Percentiles rank a stretch among this genome's conserved stretches.
Conservation (phyloP, 2,888 invertebrate genomes). For the Zootermopsis nevadensis region DNA sequence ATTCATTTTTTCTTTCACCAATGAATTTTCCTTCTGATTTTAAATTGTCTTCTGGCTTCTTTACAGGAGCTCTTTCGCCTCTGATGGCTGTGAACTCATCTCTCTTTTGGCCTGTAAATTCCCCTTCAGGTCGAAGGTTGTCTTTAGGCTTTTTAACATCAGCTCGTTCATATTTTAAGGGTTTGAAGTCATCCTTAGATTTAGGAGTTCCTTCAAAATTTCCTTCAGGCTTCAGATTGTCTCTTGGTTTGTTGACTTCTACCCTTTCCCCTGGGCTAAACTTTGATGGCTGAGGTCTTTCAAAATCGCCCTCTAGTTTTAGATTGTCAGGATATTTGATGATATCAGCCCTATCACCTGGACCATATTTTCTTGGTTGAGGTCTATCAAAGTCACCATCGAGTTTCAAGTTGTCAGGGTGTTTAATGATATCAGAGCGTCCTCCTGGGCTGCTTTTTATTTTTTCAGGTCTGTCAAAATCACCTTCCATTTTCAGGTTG, state of each 20-base stretch:
- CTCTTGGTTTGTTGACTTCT: slow-evolving; percentile 58
- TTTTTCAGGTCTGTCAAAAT: slow-evolving; percentile 63
- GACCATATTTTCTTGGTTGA: slow-evolving; percentile 61
- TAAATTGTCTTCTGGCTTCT: slow-evolving; percentile 63
- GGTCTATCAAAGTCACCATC: slow-evolving; percentile 61
- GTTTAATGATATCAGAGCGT: slow-evolving; percentile 59
- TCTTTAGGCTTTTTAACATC: slow-evolving; percentile 55
- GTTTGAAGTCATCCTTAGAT: slow-evolving; percentile 71
- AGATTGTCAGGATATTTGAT: slow-evolving; percentile 73
- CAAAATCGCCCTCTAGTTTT: slow-evolving; percentile 59
- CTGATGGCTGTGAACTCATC: slow-evolving; percentile 57
- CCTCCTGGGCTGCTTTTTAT: slow-evolving; percentile 58
- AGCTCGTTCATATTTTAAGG: slow-evolving; percentile 55
- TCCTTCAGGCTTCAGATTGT: slow-evolving; percentile 67
- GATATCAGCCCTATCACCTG: slow-evolving; percentile 71
- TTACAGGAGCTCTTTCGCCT: slow-evolving; percentile 59
- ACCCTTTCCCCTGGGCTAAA: slow-evolving; percentile 56
- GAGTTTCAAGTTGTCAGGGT: slow-evolving; percentile 59
- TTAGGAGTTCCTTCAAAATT: slow-evolving; percentile 62
- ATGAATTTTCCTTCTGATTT: slow-evolving; percentile 65
- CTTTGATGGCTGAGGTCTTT: slow-evolving; percentile 59
- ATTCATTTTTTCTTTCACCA: slow-evolving; percentile 67
- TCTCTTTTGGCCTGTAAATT: slow-evolving; percentile 59
- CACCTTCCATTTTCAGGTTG: slow-evolving; percentile 67
- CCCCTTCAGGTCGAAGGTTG: slow-evolving; percentile 66